These are phyloP conservation scores for Melanotaenia boesemani DNA, from an alignment of 2,797 vertebrate genomes.

Conservation along the genomic window DNA sequence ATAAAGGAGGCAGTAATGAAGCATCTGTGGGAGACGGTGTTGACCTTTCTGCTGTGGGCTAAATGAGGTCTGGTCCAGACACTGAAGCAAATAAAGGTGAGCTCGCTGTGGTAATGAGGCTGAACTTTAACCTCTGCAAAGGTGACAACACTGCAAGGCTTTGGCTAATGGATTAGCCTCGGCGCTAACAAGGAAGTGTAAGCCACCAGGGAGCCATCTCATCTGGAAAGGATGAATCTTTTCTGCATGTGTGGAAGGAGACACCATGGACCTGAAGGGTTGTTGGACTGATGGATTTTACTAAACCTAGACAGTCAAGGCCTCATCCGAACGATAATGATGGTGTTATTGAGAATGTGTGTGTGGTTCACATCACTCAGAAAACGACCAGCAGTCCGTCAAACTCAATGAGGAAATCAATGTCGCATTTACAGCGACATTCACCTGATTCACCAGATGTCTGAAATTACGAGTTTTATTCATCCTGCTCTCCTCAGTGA, in stretches of 20 bases:
- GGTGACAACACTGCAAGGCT: not conserved
- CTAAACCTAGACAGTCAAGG: constrained; percentile 17
- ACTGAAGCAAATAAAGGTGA: not conserved
- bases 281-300: constrained; percentile 30
- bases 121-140: constrained; percentile 36
- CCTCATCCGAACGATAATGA: constrained; percentile 22
- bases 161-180: constrained; percentile 49
- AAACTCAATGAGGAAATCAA: constrained; percentile 17
- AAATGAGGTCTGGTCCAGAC: not conserved
- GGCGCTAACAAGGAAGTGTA: constrained; percentile 34
- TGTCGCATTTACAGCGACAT: constrained; percentile 5
- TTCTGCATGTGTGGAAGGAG: constrained; percentile 4
- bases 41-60: constrained; percentile 23
- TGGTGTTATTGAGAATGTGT: not conserved
- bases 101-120: constrained; percentile 11
- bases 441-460: too few species aligned
- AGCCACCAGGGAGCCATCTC: constrained; percentile 47
- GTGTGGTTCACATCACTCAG: not conserved
- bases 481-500: too few species aligned
- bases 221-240: constrained; percentile 30
- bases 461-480: too few species aligned
- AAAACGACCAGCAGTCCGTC: not conserved
- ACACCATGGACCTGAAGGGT: not conserved
- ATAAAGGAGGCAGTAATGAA: not conserved
- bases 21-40: not conserved